Evolutionary conservation across 2,113 vertebrate species (phyloP).

Genomic region (Cephalopholis sonnerati): DNA sequence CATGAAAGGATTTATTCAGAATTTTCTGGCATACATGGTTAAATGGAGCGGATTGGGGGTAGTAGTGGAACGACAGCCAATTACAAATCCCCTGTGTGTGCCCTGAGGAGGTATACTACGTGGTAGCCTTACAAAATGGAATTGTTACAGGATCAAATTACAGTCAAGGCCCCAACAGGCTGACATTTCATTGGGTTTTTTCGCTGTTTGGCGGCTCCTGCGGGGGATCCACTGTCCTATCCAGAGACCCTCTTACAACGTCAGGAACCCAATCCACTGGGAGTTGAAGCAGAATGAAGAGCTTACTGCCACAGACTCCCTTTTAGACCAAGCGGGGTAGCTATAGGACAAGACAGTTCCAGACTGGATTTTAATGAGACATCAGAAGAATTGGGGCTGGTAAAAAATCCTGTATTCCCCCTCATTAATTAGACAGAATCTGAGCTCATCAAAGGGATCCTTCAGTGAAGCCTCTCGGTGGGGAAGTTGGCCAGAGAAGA

Average conservation of each 20-base stretch:
- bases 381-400: constrained; percentile 61
- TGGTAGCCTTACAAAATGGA: constrained; percentile 37
- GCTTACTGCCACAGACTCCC: not conserved
- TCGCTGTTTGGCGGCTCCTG: not conserved
- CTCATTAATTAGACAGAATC: constrained; percentile 71
- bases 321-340: constrained; percentile 16
- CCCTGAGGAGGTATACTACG: constrained; percentile 9
- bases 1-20: constrained; percentile 12
- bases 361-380: constrained; percentile 67
- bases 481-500: constrained; percentile 34
- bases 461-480: constrained; percentile 36
- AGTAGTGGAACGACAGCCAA: constrained; percentile 37
- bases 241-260: not conserved
- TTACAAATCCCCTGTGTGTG: constrained; percentile 37
- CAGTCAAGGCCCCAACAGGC: not conserved
- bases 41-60: constrained; percentile 12
- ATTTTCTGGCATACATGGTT: not conserved
- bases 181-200: not conserved
- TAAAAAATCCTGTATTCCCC: constrained; percentile 20
- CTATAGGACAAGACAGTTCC: constrained; percentile 23
- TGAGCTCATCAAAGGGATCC: constrained; percentile 66
- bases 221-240: not conserved
- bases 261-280: constrained; percentile 12
- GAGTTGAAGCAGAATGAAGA: constrained; percentile 12
- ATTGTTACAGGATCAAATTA: constrained; percentile 49